A percentile compares a stretch with the other conserved stretches of the same genome.
phyloP scores from a whole-genome alignment of 2,888 invertebrate genomes.

The Heliconius hortense region DNA sequence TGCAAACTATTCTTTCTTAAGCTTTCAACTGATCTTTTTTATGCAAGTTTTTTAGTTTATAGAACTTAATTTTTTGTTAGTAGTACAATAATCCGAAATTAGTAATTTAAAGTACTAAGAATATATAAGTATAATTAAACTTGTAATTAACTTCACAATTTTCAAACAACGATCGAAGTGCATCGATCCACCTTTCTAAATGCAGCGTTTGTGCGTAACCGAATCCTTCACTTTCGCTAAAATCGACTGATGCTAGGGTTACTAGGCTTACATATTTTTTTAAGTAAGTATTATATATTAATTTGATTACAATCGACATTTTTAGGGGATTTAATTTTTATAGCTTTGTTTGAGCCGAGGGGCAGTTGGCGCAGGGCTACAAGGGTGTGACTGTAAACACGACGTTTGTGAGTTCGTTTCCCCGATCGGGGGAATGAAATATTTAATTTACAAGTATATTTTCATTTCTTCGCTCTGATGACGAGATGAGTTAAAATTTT shows the following conservation, averaged over 20 bases:
- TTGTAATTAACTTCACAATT: conserved; percentile 14
- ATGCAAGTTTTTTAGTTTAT: no score
- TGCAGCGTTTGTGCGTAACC: conserved; percentile 22
- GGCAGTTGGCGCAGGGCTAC: no score
- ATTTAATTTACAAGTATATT: no score
- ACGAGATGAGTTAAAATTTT: no score
- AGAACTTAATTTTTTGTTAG: no score
- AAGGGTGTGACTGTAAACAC: no score
- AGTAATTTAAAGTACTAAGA: background rate
- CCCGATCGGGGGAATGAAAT: no score
- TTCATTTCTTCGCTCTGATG: no score
- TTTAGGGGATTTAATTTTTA: background rate
- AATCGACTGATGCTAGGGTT: conserved; percentile 21
- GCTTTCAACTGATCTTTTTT: no score
- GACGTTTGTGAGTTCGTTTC: no score
- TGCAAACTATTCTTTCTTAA: no score
- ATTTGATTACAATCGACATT: background rate
- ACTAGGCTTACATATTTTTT: background rate
- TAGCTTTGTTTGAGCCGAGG: no score
- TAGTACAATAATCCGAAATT: background rate
- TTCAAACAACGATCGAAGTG: conserved; percentile 22
- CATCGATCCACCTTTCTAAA: conserved; percentile 36
- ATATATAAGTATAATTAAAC: background rate
- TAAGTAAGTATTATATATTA: background rate
- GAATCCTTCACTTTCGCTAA: conserved; percentile 34